Percentiles rank a stretch among this genome's conserved stretches.
phyloP scores from a whole-genome alignment of 2,113 vertebrate species.

The Scalopus aquaticus region DNA sequence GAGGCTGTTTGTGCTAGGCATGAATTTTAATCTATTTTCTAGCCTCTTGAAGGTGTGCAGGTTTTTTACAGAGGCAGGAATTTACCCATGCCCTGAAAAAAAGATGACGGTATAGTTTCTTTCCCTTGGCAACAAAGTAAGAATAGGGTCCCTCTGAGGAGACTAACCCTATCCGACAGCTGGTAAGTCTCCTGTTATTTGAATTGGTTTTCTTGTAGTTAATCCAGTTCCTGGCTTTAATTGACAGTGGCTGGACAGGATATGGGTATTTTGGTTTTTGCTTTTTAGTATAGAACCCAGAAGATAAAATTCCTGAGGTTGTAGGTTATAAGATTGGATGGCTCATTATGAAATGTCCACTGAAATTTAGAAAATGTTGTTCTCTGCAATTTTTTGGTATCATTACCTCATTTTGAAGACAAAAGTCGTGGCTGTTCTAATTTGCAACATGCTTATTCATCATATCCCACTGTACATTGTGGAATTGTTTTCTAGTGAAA shows the following conservation, averaged over 20 bases:
- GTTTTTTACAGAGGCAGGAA: constrained; percentile 63
- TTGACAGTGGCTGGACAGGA: constrained; percentile 54
- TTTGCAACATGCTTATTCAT: constrained; percentile 48
- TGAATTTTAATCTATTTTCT: constrained; percentile 79
- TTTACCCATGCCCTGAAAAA: constrained; percentile 51
- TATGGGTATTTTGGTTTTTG: constrained; percentile 41
- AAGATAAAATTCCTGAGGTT: constrained; percentile 67
- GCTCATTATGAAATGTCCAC: constrained; percentile 62
- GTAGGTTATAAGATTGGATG: constrained; percentile 47
- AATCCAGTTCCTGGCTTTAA: constrained; percentile 72
- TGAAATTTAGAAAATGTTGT: background rate
- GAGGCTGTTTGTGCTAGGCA: constrained; percentile 54
- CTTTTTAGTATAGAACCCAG: background rate
- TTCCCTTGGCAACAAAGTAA: constrained; percentile 62
- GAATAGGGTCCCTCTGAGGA: constrained; percentile 56
- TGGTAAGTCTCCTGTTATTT: constrained; percentile 29
- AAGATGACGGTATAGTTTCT: constrained; percentile 58
- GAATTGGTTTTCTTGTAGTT: constrained; percentile 63
- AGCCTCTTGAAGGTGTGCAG: constrained; percentile 63
- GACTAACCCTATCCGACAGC: constrained; percentile 61
- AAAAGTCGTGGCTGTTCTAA: constrained; percentile 44
- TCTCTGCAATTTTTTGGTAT: constrained; percentile 22
- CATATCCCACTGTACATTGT: background rate
- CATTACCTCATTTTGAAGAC: constrained; percentile 50
- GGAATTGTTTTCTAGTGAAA: constrained; percentile 5